Evolutionary conservation across 1,140 invertebrate genomes (phyloP), one percentile per base, ranked within the genome.

Genomic region (Carposina sasakii): DNA sequence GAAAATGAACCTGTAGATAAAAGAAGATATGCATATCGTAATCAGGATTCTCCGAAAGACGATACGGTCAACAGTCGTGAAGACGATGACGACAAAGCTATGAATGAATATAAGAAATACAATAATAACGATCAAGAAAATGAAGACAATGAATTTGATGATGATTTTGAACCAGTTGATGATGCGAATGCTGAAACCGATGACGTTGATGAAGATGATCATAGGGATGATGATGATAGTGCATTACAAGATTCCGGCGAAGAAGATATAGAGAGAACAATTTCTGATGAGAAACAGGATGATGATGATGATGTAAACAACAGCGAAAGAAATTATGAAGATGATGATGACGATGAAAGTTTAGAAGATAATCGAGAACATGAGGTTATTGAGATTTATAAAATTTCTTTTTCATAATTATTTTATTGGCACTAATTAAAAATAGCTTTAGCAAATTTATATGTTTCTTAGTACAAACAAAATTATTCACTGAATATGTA

Each of bases 111-210:
- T 31, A 51, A 50, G 17, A 41, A 58, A 8, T 33, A 33, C 31
- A 33, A 33, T 8, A 16, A 34, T 34, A 16, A 13, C 13, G 52
- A 76, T 56, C 64, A 76, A 39, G 58, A 81, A 15, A 60, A 71
- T 37, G 60, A 71, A 13, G 48, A 67, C 37, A 53, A 71, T 37
- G 59, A 70, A 39, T 57, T 68, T 37, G 76, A 85, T 57, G 81
- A 83, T 51, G 47, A 81, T 53, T 71, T 78, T 34, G 57, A 83
- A 28, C 52, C 79, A 24, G 57, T 57, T 23, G 69, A 74, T 53
- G 58, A 67, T 15, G 50, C 59, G 21, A 44, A 60, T 51, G 52
- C 62, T 50, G 67, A 69, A 39, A 55, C 67, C 44, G 62, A 71
- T 22, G 55, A 71, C 33, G 63, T 69, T 42, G 55, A 64, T 40